Evolutionary conservation across 2,113 vertebrate species (phyloP).

Genomic region (Corvus moneduloides): DNA sequence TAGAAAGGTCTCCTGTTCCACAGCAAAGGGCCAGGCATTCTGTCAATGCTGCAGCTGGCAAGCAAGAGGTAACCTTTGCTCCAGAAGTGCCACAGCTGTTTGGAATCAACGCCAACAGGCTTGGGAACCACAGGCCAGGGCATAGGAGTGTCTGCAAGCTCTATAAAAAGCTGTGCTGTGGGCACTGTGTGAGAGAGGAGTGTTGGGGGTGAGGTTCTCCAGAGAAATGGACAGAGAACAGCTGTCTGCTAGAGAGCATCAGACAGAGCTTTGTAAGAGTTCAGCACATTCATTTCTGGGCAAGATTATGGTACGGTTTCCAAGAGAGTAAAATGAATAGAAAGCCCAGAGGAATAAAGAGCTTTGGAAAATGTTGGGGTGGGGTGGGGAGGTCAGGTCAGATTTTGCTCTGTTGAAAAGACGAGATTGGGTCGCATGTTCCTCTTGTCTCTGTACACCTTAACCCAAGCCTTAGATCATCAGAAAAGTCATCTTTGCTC

Average conservation of each 20-base stretch:
- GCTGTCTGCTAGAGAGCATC: background rate
- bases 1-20: background rate
- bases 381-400: background rate
- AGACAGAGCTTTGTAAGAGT: background rate
- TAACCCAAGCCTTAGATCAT: background rate
- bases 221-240: background rate
- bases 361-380: background rate
- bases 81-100: background rate
- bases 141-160: fast-evolving
- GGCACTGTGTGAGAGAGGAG: too few relatives aligned
- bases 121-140: background rate
- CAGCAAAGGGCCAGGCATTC: background rate
- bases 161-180: background rate
- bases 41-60: background rate
- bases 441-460: background rate
- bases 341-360: background rate
- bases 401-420: background rate
- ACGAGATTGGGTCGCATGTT: background rate
- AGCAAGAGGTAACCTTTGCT: background rate
- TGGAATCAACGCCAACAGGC: background rate
- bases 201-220: background rate
- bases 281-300: background rate
- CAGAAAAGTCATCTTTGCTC: background rate
- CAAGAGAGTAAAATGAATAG: background rate
- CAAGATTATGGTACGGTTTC: background rate